Evolutionary conservation across 1,140 invertebrate species (phyloP).

Genomic region (Procambarus virginalis): DNA sequence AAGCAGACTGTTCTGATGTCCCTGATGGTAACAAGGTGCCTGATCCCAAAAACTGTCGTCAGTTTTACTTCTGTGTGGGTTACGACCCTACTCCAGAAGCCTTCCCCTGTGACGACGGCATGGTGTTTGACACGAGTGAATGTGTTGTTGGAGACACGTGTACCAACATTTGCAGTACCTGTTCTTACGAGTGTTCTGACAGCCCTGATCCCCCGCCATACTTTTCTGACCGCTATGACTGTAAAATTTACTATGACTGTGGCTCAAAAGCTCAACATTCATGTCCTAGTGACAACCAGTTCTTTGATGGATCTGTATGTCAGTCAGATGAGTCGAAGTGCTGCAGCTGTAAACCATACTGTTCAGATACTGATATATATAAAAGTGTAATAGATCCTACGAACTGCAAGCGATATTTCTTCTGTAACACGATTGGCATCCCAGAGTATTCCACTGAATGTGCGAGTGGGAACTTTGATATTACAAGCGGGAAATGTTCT

Average conservation of each 20-base stretch:
- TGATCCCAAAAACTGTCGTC: background rate
- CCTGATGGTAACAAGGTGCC: background rate
- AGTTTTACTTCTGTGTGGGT: background rate
- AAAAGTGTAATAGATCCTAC: background rate
- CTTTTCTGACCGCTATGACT: background rate
- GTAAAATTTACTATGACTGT: background rate
- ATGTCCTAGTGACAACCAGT: background rate
- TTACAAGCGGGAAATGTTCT: background rate
- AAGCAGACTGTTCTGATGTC: too few relatives aligned
- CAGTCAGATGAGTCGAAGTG: background rate
- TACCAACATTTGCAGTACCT: background rate
- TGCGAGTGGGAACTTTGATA: background rate
- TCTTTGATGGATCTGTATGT: background rate
- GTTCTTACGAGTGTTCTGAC: background rate
- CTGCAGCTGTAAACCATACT: background rate
- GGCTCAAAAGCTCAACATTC: background rate
- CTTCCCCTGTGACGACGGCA: background rate
- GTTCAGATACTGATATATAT: background rate
- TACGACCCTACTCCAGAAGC: background rate
- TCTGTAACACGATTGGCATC: background rate
- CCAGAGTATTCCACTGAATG: background rate
- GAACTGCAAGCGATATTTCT: background rate
- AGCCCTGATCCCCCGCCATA: background rate
- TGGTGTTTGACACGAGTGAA: background rate
- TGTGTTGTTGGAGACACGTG: background rate